Evolutionary conservation across 2,113 vertebrate genomes (phyloP).

Genomic region (Myotis lucifugus): DNA sequence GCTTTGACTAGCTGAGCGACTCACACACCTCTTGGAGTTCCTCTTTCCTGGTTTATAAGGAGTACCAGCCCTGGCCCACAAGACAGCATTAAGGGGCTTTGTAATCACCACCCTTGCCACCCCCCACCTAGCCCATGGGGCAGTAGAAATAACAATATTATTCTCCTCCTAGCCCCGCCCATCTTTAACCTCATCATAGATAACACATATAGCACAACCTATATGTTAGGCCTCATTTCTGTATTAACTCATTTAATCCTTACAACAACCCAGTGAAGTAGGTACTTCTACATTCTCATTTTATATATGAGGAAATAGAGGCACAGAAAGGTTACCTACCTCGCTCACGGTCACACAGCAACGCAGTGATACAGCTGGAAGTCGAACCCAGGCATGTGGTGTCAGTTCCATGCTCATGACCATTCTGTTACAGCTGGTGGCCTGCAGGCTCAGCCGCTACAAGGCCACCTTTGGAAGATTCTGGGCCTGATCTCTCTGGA

Average conservation of each 20-base stretch:
- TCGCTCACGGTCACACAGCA: background rate
- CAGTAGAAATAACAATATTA: background rate
- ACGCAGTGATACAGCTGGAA: background rate
- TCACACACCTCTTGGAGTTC: background rate
- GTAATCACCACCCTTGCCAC: background rate
- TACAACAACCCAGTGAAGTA: background rate
- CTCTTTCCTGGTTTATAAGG: background rate
- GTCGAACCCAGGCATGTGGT: background rate
- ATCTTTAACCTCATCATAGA: background rate
- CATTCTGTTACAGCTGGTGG: background rate
- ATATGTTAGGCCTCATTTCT: background rate
- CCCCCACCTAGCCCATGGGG: background rate
- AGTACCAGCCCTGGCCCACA: rapidly evolving
- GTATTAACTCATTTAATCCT: background rate
- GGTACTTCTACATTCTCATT: background rate
- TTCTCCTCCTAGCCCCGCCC: too few relatives aligned
- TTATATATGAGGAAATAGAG: background rate
- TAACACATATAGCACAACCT: background rate
- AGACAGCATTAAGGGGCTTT: background rate
- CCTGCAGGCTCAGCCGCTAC: background rate
- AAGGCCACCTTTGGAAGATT: background rate
- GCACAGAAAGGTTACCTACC: background rate
- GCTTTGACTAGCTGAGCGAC: background rate
- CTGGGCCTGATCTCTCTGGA: background rate
- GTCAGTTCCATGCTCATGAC: background rate